These are phyloP conservation scores for Anas platyrhynchos DNA, from an alignment of 2,113 vertebrate genomes.

Conservation along the genomic window DNA sequence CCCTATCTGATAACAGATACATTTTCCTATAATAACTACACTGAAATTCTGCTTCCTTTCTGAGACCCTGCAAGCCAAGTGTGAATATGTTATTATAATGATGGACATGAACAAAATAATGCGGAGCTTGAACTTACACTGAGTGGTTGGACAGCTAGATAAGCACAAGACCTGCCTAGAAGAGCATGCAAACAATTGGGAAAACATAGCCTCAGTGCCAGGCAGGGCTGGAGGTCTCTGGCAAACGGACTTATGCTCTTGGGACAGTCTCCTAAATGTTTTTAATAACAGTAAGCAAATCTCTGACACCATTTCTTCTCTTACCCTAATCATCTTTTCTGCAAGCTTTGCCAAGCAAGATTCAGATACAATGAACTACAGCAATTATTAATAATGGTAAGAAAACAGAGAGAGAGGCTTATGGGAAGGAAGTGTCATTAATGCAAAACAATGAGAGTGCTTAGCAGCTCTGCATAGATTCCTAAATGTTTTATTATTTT, in stretches of 20 bases:
- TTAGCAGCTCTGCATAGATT: neutral
- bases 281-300: neutral
- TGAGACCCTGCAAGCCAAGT: neutral
- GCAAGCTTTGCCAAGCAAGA: neutral
- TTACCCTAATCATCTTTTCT: neutral
- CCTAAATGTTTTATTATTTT: slow-evolving; percentile 37
- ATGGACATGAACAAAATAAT: neutral
- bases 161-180: neutral
- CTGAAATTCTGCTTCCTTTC: neutral
- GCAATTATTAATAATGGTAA: neutral
- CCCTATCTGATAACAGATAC: neutral
- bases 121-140: neutral
- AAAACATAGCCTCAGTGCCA: neutral
- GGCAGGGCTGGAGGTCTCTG: neutral
- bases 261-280: neutral
- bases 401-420: neutral
- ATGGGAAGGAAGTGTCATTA: neutral
- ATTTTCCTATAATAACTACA: neutral
- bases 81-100: neutral
- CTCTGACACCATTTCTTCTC: neutral
- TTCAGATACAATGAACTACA: neutral
- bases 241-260: neutral
- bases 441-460: neutral
- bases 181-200: neutral
- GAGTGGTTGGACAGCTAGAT: neutral